Evolutionary conservation across 2,113 vertebrate species (phyloP).

Genomic region (Vireo altiloquus): DNA sequence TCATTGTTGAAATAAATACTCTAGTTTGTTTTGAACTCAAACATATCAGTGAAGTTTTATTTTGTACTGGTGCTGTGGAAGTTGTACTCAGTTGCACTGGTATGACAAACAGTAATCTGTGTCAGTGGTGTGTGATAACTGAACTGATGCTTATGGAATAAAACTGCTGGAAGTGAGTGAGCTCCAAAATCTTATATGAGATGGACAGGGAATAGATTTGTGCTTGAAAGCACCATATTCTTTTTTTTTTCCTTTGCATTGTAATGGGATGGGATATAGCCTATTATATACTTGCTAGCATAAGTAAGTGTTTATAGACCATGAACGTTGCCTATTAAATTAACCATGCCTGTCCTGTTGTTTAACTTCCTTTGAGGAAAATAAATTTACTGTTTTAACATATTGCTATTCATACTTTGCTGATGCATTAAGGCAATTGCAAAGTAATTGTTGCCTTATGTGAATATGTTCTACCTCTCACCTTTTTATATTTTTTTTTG

Average conservation of each 20-base stretch:
- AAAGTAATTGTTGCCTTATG: background rate
- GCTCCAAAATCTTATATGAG: background rate
- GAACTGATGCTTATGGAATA: background rate
- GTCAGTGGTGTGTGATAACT: background rate
- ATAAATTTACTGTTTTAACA: background rate
- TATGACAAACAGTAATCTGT: background rate
- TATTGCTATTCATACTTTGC: background rate
- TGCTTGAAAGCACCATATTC: background rate
- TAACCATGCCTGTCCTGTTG: background rate
- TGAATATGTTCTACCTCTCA: background rate
- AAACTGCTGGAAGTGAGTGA: background rate
- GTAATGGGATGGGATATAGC: background rate
- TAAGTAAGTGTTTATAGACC: conserved; percentile 36
- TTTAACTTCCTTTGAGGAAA: conserved; percentile 27
- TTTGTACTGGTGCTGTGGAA: background rate
- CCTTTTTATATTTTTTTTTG: background rate
- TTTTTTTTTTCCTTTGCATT: background rate
- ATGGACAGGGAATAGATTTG: background rate
- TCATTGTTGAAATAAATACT: background rate
- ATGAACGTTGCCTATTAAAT: background rate
- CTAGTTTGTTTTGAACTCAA: background rate
- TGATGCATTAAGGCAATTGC: background rate
- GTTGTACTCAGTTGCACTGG: background rate
- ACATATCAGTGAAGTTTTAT: background rate
- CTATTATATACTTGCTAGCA: background rate